Base-by-base conservation (phyloP, 1,140 invertebrate species). In the Melipona quadrifasciata region DNA sequence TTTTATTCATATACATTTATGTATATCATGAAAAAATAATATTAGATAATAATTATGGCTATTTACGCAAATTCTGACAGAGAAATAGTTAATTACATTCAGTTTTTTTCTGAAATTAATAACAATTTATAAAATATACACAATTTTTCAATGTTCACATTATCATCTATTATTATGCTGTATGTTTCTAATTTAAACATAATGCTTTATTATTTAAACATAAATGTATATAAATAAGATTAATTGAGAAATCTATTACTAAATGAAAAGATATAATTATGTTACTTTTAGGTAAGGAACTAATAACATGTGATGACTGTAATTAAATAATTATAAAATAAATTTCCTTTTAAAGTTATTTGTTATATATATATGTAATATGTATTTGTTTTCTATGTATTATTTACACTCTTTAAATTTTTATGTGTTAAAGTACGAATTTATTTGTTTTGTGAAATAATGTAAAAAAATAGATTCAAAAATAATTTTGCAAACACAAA, bases 241-340 rank as follows among this genome's bases (percentile, higher is more conserved):
- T n/a, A 84, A 79, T 21, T 68, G 11, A 5, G 47, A 51, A 70
- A 78, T 34, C 10, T 68, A 47, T 1, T 67, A 76, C 31, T 75
- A 51, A 81, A 70, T 51, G 39, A 53, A 70, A 83, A 77, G 6
- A 58, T 24, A 70, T 34, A n/a, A 64, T 79, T 83, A 83, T 78
- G 75, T 75, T 31, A 61, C 53, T n/a, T 51, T n/a, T 51, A 19
- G 31, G 16, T 17, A 70, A 78, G 39, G n/a, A 71, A 71, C 47
- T 83, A 82, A 24, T 61, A 78, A 78, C 55, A 83, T n/a, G n/a
- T n/a, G n/a, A n/a, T n/a, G 61, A 58, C 55, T 77, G n/a, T 78
- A 78, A 53, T 17, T 82, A 79, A 51, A 78, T 71, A 72, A 65
- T 76, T 76, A 68, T 31, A 24, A 55, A 57, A 53, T 53, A 51